Evolutionary conservation across 2,113 vertebrate genomes (phyloP).

Genomic region (Marcusenius ussheri): DNA sequence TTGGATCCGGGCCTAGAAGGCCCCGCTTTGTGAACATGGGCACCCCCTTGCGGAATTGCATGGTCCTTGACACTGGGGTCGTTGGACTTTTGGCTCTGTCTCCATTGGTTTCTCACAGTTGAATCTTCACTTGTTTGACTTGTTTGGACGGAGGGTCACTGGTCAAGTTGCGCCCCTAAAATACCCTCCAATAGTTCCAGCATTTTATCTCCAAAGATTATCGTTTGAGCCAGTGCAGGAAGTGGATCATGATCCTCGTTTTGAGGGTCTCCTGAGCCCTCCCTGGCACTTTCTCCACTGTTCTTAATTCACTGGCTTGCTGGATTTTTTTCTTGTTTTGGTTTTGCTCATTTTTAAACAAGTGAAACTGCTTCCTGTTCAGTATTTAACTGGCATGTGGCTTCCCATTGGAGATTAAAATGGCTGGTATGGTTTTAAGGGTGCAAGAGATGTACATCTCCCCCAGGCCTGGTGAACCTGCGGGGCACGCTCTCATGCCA

Average conservation of each 20-base stretch:
- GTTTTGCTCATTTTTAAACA: background rate
- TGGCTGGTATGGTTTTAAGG: background rate
- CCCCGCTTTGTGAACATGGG: background rate
- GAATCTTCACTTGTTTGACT: background rate
- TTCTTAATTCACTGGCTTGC: background rate
- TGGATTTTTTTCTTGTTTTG: background rate
- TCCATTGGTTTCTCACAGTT: background rate
- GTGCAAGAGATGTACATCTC: background rate
- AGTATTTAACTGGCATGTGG: background rate
- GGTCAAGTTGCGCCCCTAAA: background rate
- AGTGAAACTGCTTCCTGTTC: background rate
- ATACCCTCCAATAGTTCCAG: background rate
- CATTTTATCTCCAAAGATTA: background rate
- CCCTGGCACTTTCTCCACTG: background rate
- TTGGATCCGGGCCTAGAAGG: background rate
- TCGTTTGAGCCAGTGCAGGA: background rate
- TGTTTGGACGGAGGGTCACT: background rate
- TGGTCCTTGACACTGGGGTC: background rate
- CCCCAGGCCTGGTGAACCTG: background rate
- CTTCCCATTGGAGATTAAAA: background rate
- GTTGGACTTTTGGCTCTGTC: background rate
- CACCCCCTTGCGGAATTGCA: background rate
- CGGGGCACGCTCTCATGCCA: background rate
- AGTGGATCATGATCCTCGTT: background rate
- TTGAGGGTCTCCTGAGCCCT: background rate